Evolutionary conservation across 2,113 vertebrate species (phyloP).

Genomic region (Origma solitaria): DNA sequence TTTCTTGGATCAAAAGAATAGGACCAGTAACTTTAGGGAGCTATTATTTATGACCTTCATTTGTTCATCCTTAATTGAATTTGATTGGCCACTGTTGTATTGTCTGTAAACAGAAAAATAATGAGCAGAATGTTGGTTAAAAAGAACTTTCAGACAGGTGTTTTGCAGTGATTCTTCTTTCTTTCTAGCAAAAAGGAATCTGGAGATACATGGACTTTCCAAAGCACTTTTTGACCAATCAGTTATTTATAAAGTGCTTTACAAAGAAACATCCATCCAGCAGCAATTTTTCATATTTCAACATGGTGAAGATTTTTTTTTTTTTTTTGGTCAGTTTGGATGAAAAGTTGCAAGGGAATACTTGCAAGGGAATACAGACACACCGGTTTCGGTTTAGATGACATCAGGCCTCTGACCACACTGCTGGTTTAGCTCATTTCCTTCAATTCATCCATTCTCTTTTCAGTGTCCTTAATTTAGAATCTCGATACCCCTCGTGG

Average conservation of each 20-base stretch:
- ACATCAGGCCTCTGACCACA: neutral
- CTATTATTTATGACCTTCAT: neutral
- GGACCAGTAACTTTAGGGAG: neutral
- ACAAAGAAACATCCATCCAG: neutral
- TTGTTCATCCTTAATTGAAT: neutral
- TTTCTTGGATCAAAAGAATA: neutral
- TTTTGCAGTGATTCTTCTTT: neutral
- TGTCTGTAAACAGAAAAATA: neutral
- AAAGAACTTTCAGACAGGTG: neutral
- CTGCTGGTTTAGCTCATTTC: slow-evolving; percentile 49
- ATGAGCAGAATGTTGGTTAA: neutral
- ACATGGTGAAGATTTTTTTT: neutral
- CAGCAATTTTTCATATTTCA: neutral
- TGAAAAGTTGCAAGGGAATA: neutral
- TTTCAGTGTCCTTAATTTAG: slow-evolving; percentile 43
- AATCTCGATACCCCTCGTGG: neutral
- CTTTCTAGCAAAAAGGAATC: neutral
- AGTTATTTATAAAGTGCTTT: neutral
- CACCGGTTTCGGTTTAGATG: neutral
- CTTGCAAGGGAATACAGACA: neutral
- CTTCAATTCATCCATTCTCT: slow-evolving; percentile 5
- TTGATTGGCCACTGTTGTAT: neutral
- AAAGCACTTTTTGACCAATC: neutral
- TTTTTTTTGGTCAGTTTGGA: neutral
- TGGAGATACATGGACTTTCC: neutral